Evolutionary conservation across 2,888 invertebrate genomes (phyloP), one percentile per base, ranked within the genome.

Genomic region (Drosophila ustulata): DNA sequence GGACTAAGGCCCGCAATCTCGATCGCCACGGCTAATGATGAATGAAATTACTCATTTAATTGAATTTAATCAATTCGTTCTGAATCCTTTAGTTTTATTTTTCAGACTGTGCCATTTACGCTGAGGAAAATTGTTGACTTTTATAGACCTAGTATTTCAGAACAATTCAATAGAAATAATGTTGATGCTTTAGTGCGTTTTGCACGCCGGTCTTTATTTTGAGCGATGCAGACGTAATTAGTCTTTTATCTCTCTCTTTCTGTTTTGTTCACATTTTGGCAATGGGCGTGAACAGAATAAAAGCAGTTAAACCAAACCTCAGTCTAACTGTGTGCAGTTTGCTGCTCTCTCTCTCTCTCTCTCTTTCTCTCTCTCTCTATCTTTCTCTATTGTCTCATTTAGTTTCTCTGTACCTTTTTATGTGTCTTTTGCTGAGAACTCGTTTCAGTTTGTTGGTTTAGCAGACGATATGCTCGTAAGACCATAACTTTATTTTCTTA

Each of bases 211-310:
- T 66, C 11, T 57, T 47, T 52, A 47, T 26, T 41, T 2, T 30
- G 34, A 62, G 49, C 58, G 41, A 18, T 37, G 25, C 56, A 53
- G 53, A 51, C 56, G 65, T 80, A 86, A 80, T 82, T 86, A 83
- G 78, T 64, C 63, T 52, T 63, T 80, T 68, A 76, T 80, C 64
- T 76, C 13, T 18, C 34, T 13, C 25, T 59, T 4, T 45, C 26
- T 34, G 11, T 34, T 13, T 23, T 9, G 3, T 47, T 70, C 66
- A 50, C 59, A 55, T 66, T 82, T 80, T 57, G 58, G 76, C 77
- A 70, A 66, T 51, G 55, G 43, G 2, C 28, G 41, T 41, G 49
- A 59, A 66, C 58, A 68, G 52, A 66, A 53, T 53, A 63, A 49
- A 50, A 51, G 25, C 61, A 50, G 45, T 64, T 58, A 26, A 28